These are phyloP conservation scores for Leptocoma aspasia DNA, from an alignment of 2,113 vertebrate genomes.

Conservation along the genomic window DNA sequence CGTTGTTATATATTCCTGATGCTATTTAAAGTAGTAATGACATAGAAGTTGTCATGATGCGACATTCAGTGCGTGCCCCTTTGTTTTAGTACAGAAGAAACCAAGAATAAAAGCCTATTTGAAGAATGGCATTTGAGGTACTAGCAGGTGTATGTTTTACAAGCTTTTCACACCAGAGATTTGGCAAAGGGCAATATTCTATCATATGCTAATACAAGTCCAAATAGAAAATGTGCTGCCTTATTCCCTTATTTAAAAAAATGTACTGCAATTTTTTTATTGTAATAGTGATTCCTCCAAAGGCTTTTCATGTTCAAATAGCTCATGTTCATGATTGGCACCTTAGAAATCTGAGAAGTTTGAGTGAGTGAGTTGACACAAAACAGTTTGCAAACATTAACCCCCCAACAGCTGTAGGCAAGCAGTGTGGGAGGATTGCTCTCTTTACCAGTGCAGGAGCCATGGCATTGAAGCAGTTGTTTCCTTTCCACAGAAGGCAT, in stretches of 20 bases:
- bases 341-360: constrained; percentile 7
- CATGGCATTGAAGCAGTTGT: not conserved
- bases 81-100: not conserved
- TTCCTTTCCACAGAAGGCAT: not conserved
- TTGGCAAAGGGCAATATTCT: constrained; percentile 3
- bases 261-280: not conserved
- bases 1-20: not conserved
- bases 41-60: not conserved
- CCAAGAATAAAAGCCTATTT: not conserved
- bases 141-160: not conserved
- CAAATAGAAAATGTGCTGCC: not conserved
- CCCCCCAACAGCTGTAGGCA: not conserved
- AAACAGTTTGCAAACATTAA: not conserved
- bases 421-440: not conserved
- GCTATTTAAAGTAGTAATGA: not conserved
- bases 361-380: not conserved
- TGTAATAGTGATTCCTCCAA: not conserved
- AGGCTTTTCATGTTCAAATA: constrained; percentile 2
- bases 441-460: not conserved
- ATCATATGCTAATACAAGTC: constrained; percentile 12
- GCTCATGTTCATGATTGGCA: constrained; percentile 1
- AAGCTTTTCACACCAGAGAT: constrained; percentile 1
- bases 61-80: not conserved
- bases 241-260: not conserved
- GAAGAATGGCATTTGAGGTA: constrained; percentile 30